phyloP scores from a whole-genome alignment of 2,113 vertebrate genomes.

The Triplophysa tibetana region DNA sequence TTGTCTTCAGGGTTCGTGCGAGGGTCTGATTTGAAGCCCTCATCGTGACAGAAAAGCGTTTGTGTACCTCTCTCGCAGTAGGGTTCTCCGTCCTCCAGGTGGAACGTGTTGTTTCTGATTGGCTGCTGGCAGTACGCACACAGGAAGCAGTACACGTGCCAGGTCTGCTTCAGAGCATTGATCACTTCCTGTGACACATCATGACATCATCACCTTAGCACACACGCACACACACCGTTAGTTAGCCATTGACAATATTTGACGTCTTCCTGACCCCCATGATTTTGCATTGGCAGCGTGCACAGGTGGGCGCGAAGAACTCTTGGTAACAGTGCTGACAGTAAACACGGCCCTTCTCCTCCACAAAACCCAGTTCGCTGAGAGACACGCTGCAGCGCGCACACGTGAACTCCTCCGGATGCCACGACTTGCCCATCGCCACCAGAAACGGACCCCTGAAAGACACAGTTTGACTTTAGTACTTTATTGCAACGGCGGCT shows the following conservation, averaged over 20 bases:
- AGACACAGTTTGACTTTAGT: no score
- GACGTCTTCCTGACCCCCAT: constrained; percentile 82
- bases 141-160: constrained; percentile 94
- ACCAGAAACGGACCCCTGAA: constrained; percentile 93
- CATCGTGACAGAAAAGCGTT: background rate
- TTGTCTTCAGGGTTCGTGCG: no score
- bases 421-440: constrained; percentile 96
- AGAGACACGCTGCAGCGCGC: constrained; percentile 89
- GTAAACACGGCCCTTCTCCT: constrained; percentile 89
- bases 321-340: constrained; percentile 93
- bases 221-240: background rate
- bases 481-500: no score
- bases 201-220: background rate
- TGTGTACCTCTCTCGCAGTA: constrained; percentile 91
- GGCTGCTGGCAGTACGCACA: constrained; percentile 92
- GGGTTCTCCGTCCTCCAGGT: constrained; percentile 94
- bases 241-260: background rate
- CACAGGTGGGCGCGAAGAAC: constrained; percentile 91
- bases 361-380: constrained; percentile 89
- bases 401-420: constrained; percentile 95
- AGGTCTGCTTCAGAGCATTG: constrained; percentile 97
- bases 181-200: constrained; percentile 87
- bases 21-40: no score
- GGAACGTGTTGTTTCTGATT: constrained; percentile 92
- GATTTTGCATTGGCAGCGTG: constrained; percentile 89